Evolutionary conservation across 64 coral and sea anemone genomes (phyloP).

Genomic region (Orbicella faveolata): DNA sequence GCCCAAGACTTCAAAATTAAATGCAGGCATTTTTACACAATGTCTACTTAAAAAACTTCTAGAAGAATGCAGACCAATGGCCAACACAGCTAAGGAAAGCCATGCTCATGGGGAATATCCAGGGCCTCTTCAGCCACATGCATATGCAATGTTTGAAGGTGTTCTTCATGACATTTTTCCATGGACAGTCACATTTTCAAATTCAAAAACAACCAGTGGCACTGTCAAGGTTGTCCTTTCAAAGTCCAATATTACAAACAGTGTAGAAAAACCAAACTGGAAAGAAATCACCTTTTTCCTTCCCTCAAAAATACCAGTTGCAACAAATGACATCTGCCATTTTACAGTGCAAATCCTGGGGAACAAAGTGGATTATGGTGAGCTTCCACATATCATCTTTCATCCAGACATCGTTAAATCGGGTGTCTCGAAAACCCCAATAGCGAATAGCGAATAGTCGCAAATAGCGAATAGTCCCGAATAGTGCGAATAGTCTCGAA

Average conservation of each 20-base stretch:
- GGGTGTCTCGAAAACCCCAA: too few relatives aligned
- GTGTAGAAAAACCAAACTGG: slow-evolving; percentile 33
- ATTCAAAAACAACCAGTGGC: background rate
- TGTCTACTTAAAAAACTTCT: too few relatives aligned
- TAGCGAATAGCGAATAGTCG: too few relatives aligned
- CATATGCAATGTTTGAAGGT: background rate
- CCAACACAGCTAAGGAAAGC: background rate
- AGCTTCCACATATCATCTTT: slow-evolving; percentile 12
- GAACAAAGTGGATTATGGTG: background rate
- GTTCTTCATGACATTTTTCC: slow-evolving; percentile 1
- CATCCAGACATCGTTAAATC: background rate
- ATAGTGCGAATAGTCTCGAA: too few relatives aligned
- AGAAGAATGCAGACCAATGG: background rate
- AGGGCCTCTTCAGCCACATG: background rate
- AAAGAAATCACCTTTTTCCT: slow-evolving; percentile 41
- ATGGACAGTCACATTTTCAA: background rate
- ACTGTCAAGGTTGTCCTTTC: background rate
- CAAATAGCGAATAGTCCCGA: too few relatives aligned
- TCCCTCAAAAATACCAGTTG: background rate
- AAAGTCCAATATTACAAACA: background rate
- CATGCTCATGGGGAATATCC: background rate
- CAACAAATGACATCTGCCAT: slow-evolving; percentile 1
- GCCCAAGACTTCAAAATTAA: too few relatives aligned
- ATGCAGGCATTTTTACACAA: too few relatives aligned
- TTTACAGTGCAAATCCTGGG: slow-evolving; percentile 33